Percentiles rank a stretch among this genome's conserved stretches.
Conservation (phyloP, 2,113 vertebrate species). For the Rissa tridactyla region DNA sequence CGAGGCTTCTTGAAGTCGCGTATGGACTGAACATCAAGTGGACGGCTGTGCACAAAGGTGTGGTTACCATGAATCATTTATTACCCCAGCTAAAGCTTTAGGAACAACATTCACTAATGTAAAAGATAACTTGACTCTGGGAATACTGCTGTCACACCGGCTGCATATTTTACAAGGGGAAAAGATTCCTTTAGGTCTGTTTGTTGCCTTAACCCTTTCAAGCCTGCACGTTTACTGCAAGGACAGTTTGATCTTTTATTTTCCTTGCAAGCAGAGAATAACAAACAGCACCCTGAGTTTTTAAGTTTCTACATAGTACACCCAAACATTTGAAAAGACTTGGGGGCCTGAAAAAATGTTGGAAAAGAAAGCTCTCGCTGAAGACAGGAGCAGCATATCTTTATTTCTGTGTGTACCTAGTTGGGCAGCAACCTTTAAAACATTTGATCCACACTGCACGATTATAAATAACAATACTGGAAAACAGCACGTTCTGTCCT, state of each 20-base stretch:
- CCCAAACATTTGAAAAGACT: constrained; percentile 5
- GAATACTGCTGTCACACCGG: constrained; percentile 39
- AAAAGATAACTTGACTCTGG: constrained; percentile 66
- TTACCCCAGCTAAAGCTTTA: constrained; percentile 53
- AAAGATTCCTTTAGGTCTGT: constrained; percentile 50
- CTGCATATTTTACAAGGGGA: constrained; percentile 54
- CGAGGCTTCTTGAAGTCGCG: constrained; percentile 37
- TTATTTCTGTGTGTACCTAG: not conserved
- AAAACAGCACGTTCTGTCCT: constrained; percentile 14
- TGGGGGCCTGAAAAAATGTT: not conserved
- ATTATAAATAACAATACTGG: constrained; percentile 27
- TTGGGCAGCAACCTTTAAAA: not conserved
- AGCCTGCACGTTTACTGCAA: not conserved
- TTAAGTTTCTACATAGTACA: not conserved
- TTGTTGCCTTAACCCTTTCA: constrained; percentile 37
- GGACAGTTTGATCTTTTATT: constrained; percentile 58
- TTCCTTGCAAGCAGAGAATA: constrained; percentile 6
- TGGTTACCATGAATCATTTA: constrained; percentile 73
- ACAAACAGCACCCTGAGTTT: not conserved
- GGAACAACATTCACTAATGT: constrained; percentile 62
- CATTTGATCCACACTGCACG: not conserved
- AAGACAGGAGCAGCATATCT: not conserved
- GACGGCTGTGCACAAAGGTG: constrained; percentile 59
- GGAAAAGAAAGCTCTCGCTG: not conserved
- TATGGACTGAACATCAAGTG: constrained; percentile 70